Conservation (phyloP, 2,888 invertebrate species). For the Drosophila anomalata region DNA sequence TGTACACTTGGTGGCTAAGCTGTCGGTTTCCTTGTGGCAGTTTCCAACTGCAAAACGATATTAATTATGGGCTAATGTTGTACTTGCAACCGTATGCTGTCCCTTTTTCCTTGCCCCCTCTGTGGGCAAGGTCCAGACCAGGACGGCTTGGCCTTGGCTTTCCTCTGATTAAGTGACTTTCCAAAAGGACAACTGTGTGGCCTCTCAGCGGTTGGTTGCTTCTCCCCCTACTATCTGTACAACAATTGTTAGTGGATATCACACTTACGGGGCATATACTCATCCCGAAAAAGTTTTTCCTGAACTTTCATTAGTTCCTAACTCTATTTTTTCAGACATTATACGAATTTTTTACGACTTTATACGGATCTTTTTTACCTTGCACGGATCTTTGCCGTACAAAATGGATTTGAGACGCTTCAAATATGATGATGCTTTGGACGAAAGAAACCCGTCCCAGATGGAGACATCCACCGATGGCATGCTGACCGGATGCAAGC, state of each 20-base stretch:
- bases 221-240: conserved; percentile 8
- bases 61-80: conserved; percentile 66
- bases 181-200: conserved; percentile 47
- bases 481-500: no score
- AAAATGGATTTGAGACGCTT: no score
- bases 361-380: no score
- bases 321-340: no score
- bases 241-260: conserved; percentile 32
- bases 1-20: conserved; percentile 17
- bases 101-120: neutral
- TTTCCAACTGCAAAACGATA: conserved; percentile 62
- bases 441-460: no score
- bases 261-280: no score
- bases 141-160: conserved; percentile 7
- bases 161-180: conserved; percentile 59
- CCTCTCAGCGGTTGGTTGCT: conserved; percentile 9
- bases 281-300: no score
- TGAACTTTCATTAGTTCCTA: no score
- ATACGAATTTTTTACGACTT: no score
- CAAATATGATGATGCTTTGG: no score
- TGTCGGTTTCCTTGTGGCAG: conserved; percentile 35
- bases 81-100: conserved; percentile 31
- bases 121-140: neutral
- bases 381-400: no score
- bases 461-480: no score